Percentiles rank a stretch among this genome's conserved stretches.
These are phyloP conservation scores for Aphelenchoides fujianensis DNA, from an alignment of 1,140 invertebrate species.

Conservation along the genomic window DNA sequence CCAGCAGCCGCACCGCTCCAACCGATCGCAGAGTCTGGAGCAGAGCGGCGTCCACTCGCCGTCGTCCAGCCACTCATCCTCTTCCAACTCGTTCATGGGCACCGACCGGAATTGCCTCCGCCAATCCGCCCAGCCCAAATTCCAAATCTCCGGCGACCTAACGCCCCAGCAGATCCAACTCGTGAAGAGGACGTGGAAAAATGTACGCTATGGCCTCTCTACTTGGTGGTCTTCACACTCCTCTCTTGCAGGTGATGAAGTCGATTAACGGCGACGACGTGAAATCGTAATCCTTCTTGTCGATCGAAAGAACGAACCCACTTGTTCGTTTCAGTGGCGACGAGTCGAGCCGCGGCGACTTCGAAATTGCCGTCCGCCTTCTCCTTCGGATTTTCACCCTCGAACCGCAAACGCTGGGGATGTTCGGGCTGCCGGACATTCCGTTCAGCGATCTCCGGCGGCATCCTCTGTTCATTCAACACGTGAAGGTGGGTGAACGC, in stretches of 20 bases:
- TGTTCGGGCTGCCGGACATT: slow-evolving; percentile 31
- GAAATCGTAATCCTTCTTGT: no score
- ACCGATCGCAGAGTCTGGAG: slow-evolving; percentile 27
- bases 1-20: slow-evolving; percentile 10
- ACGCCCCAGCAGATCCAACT: slow-evolving; percentile 45
- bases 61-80: slow-evolving; percentile 27
- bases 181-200: slow-evolving; percentile 48
- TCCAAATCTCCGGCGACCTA: slow-evolving; percentile 48
- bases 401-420: slow-evolving; percentile 35
- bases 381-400: slow-evolving; percentile 45
- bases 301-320: no score
- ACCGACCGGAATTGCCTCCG: slow-evolving; percentile 31
- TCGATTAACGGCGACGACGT: slow-evolving; percentile 42
- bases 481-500: slow-evolving; percentile 52
- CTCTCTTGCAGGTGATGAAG: slow-evolving; percentile 40
- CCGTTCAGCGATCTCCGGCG: slow-evolving; percentile 33
- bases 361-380: slow-evolving; percentile 43
- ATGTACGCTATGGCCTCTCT: slow-evolving; percentile 27
- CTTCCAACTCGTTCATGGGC: slow-evolving; percentile 22
- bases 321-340: slow-evolving; percentile 47
- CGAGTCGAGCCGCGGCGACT: no score
- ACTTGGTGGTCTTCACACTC: slow-evolving; percentile 12
- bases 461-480: slow-evolving; percentile 36
- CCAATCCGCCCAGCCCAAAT: slow-evolving; percentile 50
- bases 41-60: slow-evolving; percentile 40